A percentile compares a stretch with the other conserved stretches of the same genome.
These are phyloP conservation scores for Magallana nippona DNA, from an alignment of 2,888 invertebrate genomes.

Conservation along the genomic window DNA sequence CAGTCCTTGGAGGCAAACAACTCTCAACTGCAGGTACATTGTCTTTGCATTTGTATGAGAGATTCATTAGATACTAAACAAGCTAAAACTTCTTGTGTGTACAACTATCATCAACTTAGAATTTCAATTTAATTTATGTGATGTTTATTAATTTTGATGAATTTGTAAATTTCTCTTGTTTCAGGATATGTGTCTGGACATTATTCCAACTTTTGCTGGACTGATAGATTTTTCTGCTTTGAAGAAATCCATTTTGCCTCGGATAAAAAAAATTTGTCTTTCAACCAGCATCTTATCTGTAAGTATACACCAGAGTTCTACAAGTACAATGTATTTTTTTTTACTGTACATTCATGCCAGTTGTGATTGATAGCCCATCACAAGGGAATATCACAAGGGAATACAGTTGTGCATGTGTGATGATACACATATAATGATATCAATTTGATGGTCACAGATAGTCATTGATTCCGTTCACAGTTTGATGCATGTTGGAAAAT, in stretches of 20 bases:
- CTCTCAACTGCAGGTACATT: constrained; percentile 81
- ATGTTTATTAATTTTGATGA: too few species aligned
- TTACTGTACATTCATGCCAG: not conserved
- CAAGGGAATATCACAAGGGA: not conserved
- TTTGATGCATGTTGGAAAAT: too few species aligned
- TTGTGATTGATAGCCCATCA: not conserved
- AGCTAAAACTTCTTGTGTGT: too few species aligned
- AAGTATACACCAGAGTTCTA: constrained; percentile 67
- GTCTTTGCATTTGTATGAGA: not conserved
- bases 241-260: constrained; percentile 94
- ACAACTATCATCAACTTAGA: too few species aligned
- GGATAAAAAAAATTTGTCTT: constrained; percentile 93
- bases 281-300: constrained; percentile 89
- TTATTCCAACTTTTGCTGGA: constrained; percentile 93
- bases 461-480: too few species aligned
- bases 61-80: too few species aligned
- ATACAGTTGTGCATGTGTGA: too few species aligned
- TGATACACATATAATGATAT: too few species aligned
- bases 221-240: constrained; percentile 95
- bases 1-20: constrained; percentile 88
- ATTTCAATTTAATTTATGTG: not conserved
- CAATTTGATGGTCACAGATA: too few species aligned
- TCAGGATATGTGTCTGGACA: constrained; percentile 93
- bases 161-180: constrained; percentile 32
- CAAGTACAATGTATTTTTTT: not conserved